Evolutionary conservation across 2,888 invertebrate species (phyloP), one percentile per base, ranked within the genome.

Genomic region (Pardosa pseudoannulata): DNA sequence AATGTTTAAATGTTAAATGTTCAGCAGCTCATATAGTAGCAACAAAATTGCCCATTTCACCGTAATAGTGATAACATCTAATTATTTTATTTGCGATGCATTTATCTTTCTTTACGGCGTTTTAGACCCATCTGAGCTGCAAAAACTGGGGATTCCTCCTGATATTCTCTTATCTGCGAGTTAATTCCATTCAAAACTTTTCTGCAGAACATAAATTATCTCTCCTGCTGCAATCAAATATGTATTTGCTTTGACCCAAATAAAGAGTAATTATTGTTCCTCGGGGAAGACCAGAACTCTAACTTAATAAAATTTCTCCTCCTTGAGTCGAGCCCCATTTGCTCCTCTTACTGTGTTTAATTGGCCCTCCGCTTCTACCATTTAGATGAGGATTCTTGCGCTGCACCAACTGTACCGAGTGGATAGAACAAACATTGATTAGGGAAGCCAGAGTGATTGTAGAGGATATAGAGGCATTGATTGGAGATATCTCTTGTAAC

Each of bases 271-370:
- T 56, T 23, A 56, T 56, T 3, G 23, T 23, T 56, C 56, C 56
- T 56, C 23, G 19, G 56, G 56, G 56, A 56, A 23, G 56, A 23
- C 56, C 23, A 56, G 23, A 56, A 56, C 23, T 56, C 56, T 56
- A 56, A 56, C 56, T 56, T 56, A 56, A 56, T 56, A 56, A 56
- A 56, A 56, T 56, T 23, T 13, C 16, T 16, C 56, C 46, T 56
- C 56, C 56, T 56, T 56, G 23, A 56, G 56, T 56, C 23, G 56
- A 56, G 56, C 56, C 56, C 56, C 56, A 56, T 56, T 56, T 56
- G 23, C 56, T 23, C 56, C 56, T 56, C 56, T 56, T 56, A 56
- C 56, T 16, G 23, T 56, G 56, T 56, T 56, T 56, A 56, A 56
- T 56, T 56, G 56, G 23, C 23, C 56, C 56, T 56, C 56, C 23